Evolutionary conservation across 2,888 invertebrate species (phyloP), one percentile per base, ranked within the genome.

Genomic region (Phyto melanocephala): DNA sequence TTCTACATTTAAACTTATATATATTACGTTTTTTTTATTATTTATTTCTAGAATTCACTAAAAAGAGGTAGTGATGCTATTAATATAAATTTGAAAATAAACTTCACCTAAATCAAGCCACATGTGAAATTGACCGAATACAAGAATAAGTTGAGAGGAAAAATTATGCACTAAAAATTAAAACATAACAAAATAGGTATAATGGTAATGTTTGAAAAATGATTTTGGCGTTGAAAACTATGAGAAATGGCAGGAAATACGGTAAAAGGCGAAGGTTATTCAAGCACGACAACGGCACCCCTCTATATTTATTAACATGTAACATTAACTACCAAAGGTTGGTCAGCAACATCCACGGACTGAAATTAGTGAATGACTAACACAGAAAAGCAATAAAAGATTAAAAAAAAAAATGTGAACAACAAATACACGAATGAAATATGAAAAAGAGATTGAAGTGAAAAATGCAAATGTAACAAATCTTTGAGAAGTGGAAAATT

Each of bases 191-290:
- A 20, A 58, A 10, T 15, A n/a, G n/a, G n/a, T n/a, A 50, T 47
- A 37, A 60, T 40, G 70, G 28, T 52, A 5, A 35, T 65, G 52
- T 80, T 22, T 10, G 8, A 40, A 24, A 70, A 70, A 58, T 71
- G 20, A 45, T 60, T 67, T 65, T n/a, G 52, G 62, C 54, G 60
- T 68, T 74, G 67, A 74, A 72, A 80, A 60, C 24, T 74, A 47
- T 76, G 65, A 72, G 54, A 60, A 81, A 72, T 81, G 15, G 62
- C 72, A 60, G 76, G 76, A 81, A 81, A 77, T 72, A 40, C 71
- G 60, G 67, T 72, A 62, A 45, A 67, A 67, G 56, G 24, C 62
- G 63, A 75, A 74, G 74, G 60, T 72, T 76, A 77, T 60, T 72
- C 71, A 81, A 72, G 76, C 76, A 77, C 72, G 81, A 54, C 72